phyloP scores from a whole-genome alignment of 2,797 vertebrate genomes.

The Smutsia temminckii region DNA sequence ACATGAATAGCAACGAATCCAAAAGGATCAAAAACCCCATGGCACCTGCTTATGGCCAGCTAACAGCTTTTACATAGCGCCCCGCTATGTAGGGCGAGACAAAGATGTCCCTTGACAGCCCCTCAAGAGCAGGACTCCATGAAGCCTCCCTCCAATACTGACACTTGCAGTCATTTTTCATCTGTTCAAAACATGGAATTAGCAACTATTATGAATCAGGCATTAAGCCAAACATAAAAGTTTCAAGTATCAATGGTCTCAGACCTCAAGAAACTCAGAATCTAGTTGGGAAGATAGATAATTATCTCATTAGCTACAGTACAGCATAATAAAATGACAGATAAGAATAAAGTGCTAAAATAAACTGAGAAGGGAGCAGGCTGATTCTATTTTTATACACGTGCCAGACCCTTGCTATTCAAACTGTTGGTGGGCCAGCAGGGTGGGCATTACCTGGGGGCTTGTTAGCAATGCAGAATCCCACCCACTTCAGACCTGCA shows the following conservation, averaged over 20 bases:
- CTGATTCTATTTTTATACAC: not conserved
- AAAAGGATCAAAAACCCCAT: not conserved
- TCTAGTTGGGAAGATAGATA: not conserved
- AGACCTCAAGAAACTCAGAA: slow-evolving; percentile 22
- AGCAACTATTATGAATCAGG: not conserved
- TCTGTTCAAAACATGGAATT: not conserved
- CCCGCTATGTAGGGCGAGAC: not conserved
- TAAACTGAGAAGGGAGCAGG: not conserved
- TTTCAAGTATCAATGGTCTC: slow-evolving; percentile 27
- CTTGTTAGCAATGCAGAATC: not conserved
- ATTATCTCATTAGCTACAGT: not conserved
- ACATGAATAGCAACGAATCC: not conserved
- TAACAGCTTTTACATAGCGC: not conserved
- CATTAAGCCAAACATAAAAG: not conserved
- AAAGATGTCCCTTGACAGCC: not conserved
- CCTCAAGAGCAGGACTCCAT: not conserved
- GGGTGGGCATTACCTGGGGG: not conserved
- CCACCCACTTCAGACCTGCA: not conserved
- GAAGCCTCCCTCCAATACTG: not conserved
- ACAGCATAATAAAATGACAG: not conserved
- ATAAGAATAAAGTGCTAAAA: not conserved
- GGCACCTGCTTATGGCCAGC: not conserved
- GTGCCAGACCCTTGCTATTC: not conserved
- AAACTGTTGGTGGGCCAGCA: not conserved
- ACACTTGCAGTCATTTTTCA: not conserved